Base-by-base conservation (phyloP, 2,113 vertebrate species). In the Dromiciops gliroides region DNA sequence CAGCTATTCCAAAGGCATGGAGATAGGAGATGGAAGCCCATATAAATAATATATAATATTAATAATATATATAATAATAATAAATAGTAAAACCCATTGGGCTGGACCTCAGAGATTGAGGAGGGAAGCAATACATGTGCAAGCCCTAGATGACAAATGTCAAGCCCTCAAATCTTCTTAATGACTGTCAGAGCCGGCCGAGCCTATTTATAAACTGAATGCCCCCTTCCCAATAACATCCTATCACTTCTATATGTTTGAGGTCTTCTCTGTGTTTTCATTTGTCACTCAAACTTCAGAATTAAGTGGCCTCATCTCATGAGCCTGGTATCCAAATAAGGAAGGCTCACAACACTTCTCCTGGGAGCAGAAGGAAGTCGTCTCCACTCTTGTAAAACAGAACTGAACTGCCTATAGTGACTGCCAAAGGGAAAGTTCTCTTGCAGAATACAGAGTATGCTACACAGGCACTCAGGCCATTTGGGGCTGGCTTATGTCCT, bases 401-500 rank as follows among this genome's bases (percentile, higher is more conserved):
- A 96, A 96, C 89, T 90, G 95, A 92, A 92, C 89, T 95, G 92
- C 94, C 52, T 91, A 26, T n/a, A 93, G 91, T 60, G 95, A 94
- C 89, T 94, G 94, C 95, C 97, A 97, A 95, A 94, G 88, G 89
- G 88, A 92, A 94, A 92, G 92, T 95, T 94, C 51, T 92, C 48
- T 95, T 97, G 92, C 92, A 97, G 93, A 97, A 95, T 91, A 67
- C 37, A 75, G 60, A 95, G 91, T 26, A 0, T 89, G 88, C 6
- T 37, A 4, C 93, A 93, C 19, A 91, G 93, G 90, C 52, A 67
- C 83, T 60, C 48, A 51, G 94, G 92, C 94, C 94, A 95, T 96
- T 97, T 94, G 93, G 92, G 89, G 94, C 88, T 97, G 97, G 97
- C 96, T 83, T 11, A 12, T 16, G 92, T 95, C 97, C 97, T 95